Conservation (phyloP, 2,797 vertebrate species). For the Myioborus melanocephalus region DNA sequence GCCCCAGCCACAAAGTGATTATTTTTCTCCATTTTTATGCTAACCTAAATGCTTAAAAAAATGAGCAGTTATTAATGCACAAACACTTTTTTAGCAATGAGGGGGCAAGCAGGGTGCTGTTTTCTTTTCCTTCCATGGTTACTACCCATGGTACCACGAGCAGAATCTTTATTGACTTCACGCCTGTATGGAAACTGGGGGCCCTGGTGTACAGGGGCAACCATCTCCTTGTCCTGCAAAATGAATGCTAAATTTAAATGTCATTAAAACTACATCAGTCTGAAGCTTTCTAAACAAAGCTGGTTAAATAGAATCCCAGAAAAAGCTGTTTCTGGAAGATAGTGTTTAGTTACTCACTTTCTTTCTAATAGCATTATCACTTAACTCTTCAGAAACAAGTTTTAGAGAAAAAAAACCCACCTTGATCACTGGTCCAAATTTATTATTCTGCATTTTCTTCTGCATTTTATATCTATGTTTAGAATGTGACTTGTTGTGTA, state of each 20-base stretch:
- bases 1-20: not conserved
- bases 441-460: not conserved
- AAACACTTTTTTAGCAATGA: not conserved
- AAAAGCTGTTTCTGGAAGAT: not conserved
- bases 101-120: not conserved
- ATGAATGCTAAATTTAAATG: conserved; percentile 26
- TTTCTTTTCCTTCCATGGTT: not conserved
- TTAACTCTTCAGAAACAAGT: not conserved
- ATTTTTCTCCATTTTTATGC: not conserved
- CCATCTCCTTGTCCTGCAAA: not conserved
- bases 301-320: not conserved
- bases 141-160: not conserved
- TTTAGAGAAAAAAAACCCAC: not conserved
- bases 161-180: not conserved
- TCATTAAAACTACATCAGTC: conserved; percentile 7
- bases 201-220: not conserved
- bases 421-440: not conserved
- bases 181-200: not conserved
- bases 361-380: not conserved
- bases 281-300: conserved; percentile 19
- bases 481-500: not conserved
- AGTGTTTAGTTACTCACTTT: not conserved
- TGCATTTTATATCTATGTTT: not conserved
- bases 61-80: not conserved
- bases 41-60: not conserved